Evolutionary conservation across 2,797 vertebrate genomes (phyloP).

Genomic region (Diplodus sargus): DNA sequence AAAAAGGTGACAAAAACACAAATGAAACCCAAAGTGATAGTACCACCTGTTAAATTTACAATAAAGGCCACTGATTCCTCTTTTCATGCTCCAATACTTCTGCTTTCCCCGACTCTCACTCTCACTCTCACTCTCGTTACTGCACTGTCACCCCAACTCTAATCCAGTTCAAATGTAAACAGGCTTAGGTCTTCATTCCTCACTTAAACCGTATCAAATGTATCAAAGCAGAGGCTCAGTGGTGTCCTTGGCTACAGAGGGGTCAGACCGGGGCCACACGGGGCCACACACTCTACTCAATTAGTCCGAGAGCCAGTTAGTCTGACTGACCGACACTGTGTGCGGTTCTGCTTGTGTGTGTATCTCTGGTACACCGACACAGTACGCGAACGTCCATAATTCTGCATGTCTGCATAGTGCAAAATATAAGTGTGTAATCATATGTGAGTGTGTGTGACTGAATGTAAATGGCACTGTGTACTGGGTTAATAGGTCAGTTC

Average conservation of each 20-base stretch:
- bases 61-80: conserved; percentile 26
- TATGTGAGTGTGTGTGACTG: conserved; percentile 62
- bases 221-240: conserved; percentile 92
- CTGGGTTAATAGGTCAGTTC: conserved; percentile 84
- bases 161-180: conserved; percentile 91
- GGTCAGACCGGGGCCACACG: conserved; percentile 81
- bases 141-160: conserved; percentile 83
- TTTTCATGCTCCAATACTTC: conserved; percentile 30
- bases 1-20: conserved; percentile 1
- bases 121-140: conserved; percentile 58
- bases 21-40: conserved; percentile 6
- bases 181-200: conserved; percentile 88
- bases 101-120: conserved; percentile 54
- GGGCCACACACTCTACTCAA: conserved; percentile 88
- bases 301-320: conserved; percentile 85
- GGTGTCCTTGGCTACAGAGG: conserved; percentile 84
- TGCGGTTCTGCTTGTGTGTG: conserved; percentile 48
- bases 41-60: conserved; percentile 29
- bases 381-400: conserved; percentile 51
- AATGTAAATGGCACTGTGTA: conserved; percentile 76
- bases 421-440: conserved; percentile 51
- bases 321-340: conserved; percentile 79
- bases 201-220: conserved; percentile 94
- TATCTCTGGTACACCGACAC: conserved; percentile 21
- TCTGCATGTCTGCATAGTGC: conserved; percentile 49